Percentiles rank a stretch among this genome's conserved stretches.
These are phyloP conservation scores for Turnix velox DNA, from an alignment of 2,113 vertebrate species.

Conservation along the genomic window DNA sequence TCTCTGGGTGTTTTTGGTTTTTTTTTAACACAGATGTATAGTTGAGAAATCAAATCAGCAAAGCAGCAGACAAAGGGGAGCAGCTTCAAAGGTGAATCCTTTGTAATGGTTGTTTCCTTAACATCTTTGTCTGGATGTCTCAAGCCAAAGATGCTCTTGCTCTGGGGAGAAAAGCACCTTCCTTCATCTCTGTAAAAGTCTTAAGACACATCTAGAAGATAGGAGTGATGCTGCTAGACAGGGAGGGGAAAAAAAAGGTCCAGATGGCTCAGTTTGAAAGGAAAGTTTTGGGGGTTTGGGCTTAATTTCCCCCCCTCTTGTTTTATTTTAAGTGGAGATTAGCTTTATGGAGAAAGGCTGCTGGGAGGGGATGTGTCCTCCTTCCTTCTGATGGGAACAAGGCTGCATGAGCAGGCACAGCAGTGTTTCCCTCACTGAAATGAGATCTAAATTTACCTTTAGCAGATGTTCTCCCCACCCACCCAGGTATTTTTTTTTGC, in stretches of 20 bases:
- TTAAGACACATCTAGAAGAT: background rate
- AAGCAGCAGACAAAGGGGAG: background rate
- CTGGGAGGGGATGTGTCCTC: background rate
- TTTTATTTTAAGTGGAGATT: background rate
- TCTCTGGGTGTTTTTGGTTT: background rate
- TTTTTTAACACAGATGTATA: background rate
- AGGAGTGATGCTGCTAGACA: background rate
- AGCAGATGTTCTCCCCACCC: background rate
- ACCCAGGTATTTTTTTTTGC: background rate
- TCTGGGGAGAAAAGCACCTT: rapidly evolving
- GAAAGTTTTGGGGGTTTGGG: too few species aligned
- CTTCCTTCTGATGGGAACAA: background rate
- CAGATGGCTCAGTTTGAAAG: background rate
- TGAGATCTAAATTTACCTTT: background rate
- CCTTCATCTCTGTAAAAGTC: background rate
- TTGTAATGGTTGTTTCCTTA: background rate
- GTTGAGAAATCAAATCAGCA: background rate
- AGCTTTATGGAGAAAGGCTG: background rate
- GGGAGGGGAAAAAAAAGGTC: background rate
- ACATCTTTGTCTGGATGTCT: background rate
- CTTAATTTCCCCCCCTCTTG: too few species aligned
- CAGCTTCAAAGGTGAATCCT: background rate
- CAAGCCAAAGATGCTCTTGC: background rate
- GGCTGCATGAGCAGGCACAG: background rate
- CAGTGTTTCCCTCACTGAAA: background rate